Evolutionary conservation across 2,797 vertebrate species (phyloP), one percentile per base, ranked within the genome.

Genomic region (Coccyzus lansbergi): DNA sequence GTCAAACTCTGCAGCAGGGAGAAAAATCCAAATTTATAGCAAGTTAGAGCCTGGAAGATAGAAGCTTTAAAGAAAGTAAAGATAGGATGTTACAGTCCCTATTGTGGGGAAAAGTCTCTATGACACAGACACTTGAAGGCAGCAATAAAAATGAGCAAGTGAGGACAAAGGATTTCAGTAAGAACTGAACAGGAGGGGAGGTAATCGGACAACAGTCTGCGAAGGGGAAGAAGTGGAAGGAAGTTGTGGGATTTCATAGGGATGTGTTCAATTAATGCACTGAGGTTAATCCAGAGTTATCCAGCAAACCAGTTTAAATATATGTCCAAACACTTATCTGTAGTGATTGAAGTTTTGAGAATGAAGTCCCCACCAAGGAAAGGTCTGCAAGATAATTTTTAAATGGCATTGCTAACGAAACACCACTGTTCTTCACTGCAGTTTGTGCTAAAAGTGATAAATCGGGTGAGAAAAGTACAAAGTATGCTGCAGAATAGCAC

Each of bases 41-140:
- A 31, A 9, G 51, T 42, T 52, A 60, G 55, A 18, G 40, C 11
- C 33, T 48, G 25, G 26, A 48, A 24, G 7, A 36, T 1, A 42
- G 29, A 42, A 17, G 22, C 13, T 68, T 56, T 63, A 72, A 87
- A 64, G 48, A n/a, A 48, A 15, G 16, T 24, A 6, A 40, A 31
- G n/a, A 17, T 28, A 21, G 0, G 2, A 28, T 29, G 12, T 34
- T 65, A 52, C 14, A 15, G 6, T 6, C 26, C 17, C n/a, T 21
- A 19, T 15, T 3, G 3, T 7, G 26, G n/a, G 24, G 46, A 53
- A 58, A 67, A 34, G 38, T 14, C n/a, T 55, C 38, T 29, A 0
- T 29, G 49, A 48, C 26, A 31, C 26, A 6, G 40, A 28, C 36
- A 17, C 22, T 22, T 46, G 17, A 65, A 19, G 29, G 34, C 6